phyloP scores from a whole-genome alignment of 2,113 vertebrate species.

The Hystrix cristata region DNA sequence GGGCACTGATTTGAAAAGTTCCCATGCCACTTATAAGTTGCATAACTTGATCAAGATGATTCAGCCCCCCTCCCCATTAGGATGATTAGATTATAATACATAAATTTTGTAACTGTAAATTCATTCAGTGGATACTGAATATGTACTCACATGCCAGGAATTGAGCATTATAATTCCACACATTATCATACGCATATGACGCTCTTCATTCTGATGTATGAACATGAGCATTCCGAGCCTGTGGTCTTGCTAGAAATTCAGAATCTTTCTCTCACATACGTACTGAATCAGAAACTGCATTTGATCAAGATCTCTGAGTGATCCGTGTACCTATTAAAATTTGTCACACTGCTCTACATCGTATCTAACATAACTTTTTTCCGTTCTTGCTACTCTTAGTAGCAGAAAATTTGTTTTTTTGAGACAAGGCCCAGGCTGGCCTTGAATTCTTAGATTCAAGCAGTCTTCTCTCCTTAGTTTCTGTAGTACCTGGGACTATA shows the following conservation, averaged over 20 bases:
- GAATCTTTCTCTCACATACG: neutral
- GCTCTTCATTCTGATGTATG: neutral
- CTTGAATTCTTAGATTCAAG: neutral
- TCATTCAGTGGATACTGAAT: neutral
- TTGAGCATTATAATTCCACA: neutral
- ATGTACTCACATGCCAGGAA: neutral
- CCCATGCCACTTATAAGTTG: neutral
- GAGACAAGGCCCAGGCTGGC: neutral
- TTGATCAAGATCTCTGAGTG: constrained; percentile 29
- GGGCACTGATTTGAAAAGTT: constrained; percentile 46
- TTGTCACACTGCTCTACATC: neutral
- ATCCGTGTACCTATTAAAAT: neutral
- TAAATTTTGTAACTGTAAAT: neutral
- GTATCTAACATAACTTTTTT: constrained; percentile 21
- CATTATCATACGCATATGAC: neutral
- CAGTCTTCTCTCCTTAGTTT: neutral
- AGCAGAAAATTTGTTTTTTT: constrained; percentile 23
- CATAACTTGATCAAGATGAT: constrained; percentile 26
- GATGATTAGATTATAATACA: constrained; percentile 40
- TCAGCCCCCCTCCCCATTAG: neutral
- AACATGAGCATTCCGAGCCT: neutral
- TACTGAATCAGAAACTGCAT: neutral
- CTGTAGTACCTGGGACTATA: neutral
- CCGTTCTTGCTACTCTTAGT: neutral
- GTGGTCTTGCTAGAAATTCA: neutral